Percentiles rank a stretch among this genome's conserved stretches.
These are phyloP conservation scores for Pangasius macronema DNA, from an alignment of 2,797 vertebrate genomes.

Conservation along the genomic window DNA sequence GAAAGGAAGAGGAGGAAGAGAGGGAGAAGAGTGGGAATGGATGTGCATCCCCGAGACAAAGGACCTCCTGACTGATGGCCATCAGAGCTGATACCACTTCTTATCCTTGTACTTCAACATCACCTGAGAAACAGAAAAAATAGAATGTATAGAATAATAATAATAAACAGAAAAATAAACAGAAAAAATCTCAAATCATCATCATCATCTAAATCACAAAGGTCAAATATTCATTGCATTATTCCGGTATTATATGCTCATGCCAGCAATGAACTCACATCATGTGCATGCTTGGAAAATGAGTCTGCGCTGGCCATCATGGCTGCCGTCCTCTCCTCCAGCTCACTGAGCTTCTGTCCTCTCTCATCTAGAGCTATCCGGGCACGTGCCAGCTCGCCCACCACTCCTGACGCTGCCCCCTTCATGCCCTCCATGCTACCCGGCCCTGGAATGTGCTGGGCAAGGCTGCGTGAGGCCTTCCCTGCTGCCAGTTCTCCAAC, in stretches of 20 bases:
- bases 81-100: slow-evolving; percentile 99
- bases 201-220: neutral
- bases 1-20: slow-evolving; percentile 57
- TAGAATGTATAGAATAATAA: neutral
- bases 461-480: slow-evolving; percentile 91
- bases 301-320: slow-evolving; percentile 95
- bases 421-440: slow-evolving; percentile 95
- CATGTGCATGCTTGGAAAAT: slow-evolving; percentile 96
- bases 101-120: slow-evolving; percentile 99
- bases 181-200: neutral
- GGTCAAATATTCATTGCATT: neutral
- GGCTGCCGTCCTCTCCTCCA: slow-evolving; percentile 93
- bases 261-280: slow-evolving; percentile 70
- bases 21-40: slow-evolving; percentile 58
- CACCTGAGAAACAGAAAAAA: slow-evolving; percentile 75
- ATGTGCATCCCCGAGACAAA: slow-evolving; percentile 74
- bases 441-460: slow-evolving; percentile 94
- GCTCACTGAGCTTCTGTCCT: slow-evolving; percentile 93
- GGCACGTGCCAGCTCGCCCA: slow-evolving; percentile 91
- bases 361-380: slow-evolving; percentile 93
- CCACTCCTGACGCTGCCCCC: slow-evolving; percentile 92
- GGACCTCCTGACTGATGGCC: slow-evolving; percentile 59
- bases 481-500: slow-evolving; percentile 90
- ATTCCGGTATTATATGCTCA: neutral
- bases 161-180: neutral